These are phyloP conservation scores for Phoeniculus purpureus DNA, from an alignment of 2,797 vertebrate genomes.

Conservation along the genomic window DNA sequence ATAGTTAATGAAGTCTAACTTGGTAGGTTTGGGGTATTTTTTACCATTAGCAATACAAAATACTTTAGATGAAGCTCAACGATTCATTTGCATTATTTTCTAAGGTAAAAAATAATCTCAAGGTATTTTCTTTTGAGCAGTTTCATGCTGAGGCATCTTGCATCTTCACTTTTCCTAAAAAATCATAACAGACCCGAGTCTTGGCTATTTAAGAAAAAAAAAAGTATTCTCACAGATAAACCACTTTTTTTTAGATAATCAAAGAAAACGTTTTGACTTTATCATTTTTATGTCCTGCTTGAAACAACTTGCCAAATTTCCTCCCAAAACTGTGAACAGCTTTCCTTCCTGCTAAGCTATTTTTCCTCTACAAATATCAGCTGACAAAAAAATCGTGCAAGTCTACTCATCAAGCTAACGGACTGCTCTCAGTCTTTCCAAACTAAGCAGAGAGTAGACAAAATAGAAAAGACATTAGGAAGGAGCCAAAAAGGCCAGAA, in stretches of 20 bases:
- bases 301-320: constrained; percentile 41
- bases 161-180: not conserved
- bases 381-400: constrained; percentile 42
- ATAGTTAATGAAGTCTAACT: not conserved
- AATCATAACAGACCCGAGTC: not conserved
- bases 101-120: fast-evolving
- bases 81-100: not conserved
- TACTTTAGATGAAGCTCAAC: not conserved
- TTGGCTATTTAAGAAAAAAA: not conserved
- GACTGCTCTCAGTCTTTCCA: constrained; percentile 14
- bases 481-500: not conserved
- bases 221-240: not conserved
- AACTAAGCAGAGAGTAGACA: constrained; percentile 28
- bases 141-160: not conserved
- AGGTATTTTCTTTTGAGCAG: not conserved
- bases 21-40: not conserved
- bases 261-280: not conserved
- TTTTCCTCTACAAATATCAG: constrained; percentile 55
- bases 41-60: fast-evolving
- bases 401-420: constrained; percentile 47
- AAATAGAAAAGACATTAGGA: constrained; percentile 30
- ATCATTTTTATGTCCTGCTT: constrained; percentile 21
- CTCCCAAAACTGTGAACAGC: constrained; percentile 21
- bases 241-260: not conserved
- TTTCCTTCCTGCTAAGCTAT: constrained; percentile 39